A percentile compares a stretch with the other conserved stretches of the same genome.
Conservation (phyloP, 2,888 invertebrate species). For the Cryptus viduatorius region DNA sequence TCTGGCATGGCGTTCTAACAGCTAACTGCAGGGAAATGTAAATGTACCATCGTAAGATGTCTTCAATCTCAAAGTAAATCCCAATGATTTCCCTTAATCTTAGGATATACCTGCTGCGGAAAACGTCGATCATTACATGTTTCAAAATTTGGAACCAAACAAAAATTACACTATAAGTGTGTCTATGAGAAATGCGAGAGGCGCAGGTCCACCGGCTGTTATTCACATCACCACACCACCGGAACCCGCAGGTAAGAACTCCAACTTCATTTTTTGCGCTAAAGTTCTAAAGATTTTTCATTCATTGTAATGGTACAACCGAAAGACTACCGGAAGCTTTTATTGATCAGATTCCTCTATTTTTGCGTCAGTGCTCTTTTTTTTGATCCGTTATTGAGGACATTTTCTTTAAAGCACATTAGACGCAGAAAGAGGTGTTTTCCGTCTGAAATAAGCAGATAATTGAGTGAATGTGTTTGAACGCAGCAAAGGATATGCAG, state of each 20-base stretch:
- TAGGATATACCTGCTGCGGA: conserved; percentile 92
- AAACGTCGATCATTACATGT: conserved; percentile 90
- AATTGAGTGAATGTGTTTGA: background rate
- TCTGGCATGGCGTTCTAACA: conserved; percentile 83
- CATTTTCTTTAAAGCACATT: too few species aligned
- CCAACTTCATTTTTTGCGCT: background rate
- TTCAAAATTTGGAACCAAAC: conserved; percentile 90
- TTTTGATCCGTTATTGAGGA: too few species aligned
- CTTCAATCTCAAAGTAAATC: background rate
- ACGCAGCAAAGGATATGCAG: conserved; percentile 88
- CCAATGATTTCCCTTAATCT: conserved; percentile 16
- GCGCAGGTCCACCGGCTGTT: conserved; percentile 91
- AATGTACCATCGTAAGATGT: conserved; percentile 13
- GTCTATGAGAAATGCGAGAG: conserved; percentile 92
- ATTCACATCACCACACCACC: conserved; percentile 89
- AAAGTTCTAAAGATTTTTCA: too few species aligned
- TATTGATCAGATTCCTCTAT: too few species aligned
- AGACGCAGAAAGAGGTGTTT: too few species aligned
- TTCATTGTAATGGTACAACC: too few species aligned
- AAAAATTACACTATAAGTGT: conserved; percentile 92
- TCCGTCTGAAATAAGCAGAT: too few species aligned
- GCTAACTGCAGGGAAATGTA: conserved; percentile 42
- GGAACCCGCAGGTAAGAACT: conserved; percentile 87
- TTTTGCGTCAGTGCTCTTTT: too few species aligned
- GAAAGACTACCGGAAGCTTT: too few species aligned